phyloP scores from a whole-genome alignment of 2,797 vertebrate genomes.

The Leptatherina wallacei region DNA sequence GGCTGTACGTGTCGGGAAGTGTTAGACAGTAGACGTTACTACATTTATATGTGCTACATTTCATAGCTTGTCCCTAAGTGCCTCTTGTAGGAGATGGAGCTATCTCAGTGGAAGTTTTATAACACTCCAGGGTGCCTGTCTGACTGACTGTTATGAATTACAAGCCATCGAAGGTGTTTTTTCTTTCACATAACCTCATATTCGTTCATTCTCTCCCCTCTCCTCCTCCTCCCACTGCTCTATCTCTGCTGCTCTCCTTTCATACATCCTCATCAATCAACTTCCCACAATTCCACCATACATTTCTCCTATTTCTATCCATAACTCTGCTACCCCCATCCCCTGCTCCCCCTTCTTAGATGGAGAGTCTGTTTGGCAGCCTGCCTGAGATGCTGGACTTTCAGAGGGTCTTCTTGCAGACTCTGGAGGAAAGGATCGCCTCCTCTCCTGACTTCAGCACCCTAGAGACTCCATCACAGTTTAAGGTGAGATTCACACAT shows the following conservation, averaged over 20 bases:
- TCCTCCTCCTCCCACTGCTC: neutral
- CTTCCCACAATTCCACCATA: constrained; percentile 5
- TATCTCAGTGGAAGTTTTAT: constrained; percentile 58
- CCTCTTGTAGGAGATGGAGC: constrained; percentile 59
- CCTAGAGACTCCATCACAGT: constrained; percentile 93
- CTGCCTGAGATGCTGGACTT: constrained; percentile 98
- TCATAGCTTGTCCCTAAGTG: constrained; percentile 54
- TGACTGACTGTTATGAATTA: constrained; percentile 65
- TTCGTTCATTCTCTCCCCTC: constrained; percentile 15
- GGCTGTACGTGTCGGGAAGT: constrained; percentile 4
- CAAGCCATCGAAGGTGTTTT: constrained; percentile 27
- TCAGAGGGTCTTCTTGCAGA: constrained; percentile 96
- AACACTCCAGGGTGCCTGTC: constrained; percentile 43
- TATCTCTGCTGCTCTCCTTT: constrained; percentile 12
- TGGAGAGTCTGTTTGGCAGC: constrained; percentile 97
- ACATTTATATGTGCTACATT: constrained; percentile 25
- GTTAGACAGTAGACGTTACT: constrained; percentile 6
- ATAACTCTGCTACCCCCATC: neutral
- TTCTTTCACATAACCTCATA: constrained; percentile 12
- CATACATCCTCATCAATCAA: constrained; percentile 32
- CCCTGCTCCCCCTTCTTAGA: constrained; percentile 75
- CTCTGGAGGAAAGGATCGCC: constrained; percentile 93
- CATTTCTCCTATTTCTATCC: constrained; percentile 5
- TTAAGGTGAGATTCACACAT: constrained; percentile 84
- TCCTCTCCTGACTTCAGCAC: constrained; percentile 90